These are phyloP conservation scores for Anisognathus igniventris DNA, from an alignment of 2,797 vertebrate genomes.

Conservation along the genomic window DNA sequence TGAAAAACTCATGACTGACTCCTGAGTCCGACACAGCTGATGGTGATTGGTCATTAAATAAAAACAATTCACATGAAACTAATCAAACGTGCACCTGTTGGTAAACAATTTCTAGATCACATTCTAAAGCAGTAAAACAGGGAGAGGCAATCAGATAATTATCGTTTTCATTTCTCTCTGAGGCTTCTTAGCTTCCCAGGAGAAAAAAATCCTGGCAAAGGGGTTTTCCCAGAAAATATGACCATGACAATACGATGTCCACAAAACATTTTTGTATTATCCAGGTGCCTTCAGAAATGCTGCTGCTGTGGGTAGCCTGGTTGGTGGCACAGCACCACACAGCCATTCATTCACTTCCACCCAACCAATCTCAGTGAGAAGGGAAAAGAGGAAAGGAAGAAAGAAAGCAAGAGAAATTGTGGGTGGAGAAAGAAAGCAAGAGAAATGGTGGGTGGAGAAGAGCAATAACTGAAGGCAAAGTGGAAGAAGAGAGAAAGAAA, in stretches of 20 bases:
- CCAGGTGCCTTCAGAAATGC: background rate
- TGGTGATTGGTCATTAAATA: too few relatives aligned
- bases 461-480: background rate
- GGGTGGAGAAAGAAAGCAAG: background rate
- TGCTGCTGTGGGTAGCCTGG: background rate
- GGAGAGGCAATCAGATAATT: too few relatives aligned
- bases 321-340: background rate
- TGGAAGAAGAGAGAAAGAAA: background rate
- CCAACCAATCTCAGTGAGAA: background rate
- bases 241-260: rapidly evolving
- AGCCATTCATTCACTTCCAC: background rate
- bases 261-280: background rate
- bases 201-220: too few relatives aligned
- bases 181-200: too few relatives aligned
- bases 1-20: too few relatives aligned
- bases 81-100: too few relatives aligned
- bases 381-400: background rate
- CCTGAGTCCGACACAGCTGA: too few relatives aligned
- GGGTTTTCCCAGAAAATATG: too few relatives aligned
- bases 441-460: background rate
- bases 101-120: too few relatives aligned
- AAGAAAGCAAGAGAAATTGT: background rate
- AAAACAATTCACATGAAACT: too few relatives aligned
- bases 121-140: too few relatives aligned
- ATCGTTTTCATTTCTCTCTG: too few relatives aligned